phyloP scores from a whole-genome alignment of 2,888 invertebrate species.

The Agapostemon virescens region DNA sequence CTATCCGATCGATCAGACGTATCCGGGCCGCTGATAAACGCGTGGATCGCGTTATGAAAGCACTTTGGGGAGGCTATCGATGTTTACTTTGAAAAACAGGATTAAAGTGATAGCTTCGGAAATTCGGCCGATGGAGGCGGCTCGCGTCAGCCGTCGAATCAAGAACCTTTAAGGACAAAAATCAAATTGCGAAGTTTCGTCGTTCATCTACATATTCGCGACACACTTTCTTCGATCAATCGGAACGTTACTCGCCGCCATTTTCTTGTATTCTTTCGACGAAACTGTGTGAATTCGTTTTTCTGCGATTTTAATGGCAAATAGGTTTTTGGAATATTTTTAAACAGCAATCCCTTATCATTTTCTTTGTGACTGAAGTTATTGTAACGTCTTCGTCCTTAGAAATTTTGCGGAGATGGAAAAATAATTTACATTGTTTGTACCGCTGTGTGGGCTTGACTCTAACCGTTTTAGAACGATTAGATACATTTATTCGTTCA shows the following conservation, averaged over 20 bases:
- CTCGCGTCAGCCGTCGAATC: background rate
- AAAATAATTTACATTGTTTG: too few species aligned
- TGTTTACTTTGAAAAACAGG: slow-evolving; percentile 64
- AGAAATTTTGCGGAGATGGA: too few species aligned
- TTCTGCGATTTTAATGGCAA: background rate
- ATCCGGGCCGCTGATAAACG: slow-evolving; percentile 62
- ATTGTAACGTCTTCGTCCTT: too few species aligned
- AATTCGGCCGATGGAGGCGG: slow-evolving; percentile 49
- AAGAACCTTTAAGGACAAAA: background rate
- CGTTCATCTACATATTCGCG: background rate
- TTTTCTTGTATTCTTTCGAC: background rate
- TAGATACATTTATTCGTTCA: too few species aligned
- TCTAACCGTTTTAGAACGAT: too few species aligned
- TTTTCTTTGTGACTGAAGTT: too few species aligned
- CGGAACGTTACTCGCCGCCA: background rate
- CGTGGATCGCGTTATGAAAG: slow-evolving; percentile 60
- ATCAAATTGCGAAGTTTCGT: background rate
- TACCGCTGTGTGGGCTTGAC: too few species aligned
- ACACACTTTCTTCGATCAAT: background rate
- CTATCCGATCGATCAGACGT: slow-evolving; percentile 62
- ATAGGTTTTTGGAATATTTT: background rate
- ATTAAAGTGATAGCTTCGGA: slow-evolving; percentile 57
- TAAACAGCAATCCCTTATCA: too few species aligned
- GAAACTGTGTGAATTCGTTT: background rate
- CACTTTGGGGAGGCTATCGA: slow-evolving; percentile 51